phyloP scores from a whole-genome alignment of 1,140 invertebrate species.

The Stenopsyche tienmushanensis region DNA sequence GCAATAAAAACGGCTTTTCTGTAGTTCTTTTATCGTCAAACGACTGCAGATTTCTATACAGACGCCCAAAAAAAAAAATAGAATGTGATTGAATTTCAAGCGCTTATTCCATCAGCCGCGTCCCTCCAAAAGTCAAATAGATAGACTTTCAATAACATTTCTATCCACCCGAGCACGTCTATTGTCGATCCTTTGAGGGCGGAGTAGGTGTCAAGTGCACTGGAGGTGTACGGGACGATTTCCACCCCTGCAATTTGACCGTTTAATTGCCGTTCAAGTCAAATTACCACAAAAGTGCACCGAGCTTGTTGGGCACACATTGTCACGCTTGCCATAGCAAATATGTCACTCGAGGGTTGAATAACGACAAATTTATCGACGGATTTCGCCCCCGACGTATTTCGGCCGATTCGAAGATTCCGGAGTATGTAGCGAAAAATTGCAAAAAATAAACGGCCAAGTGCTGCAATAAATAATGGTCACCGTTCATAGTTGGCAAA shows the following conservation, averaged over 20 bases:
- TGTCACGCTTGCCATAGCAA: neutral
- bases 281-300: neutral
- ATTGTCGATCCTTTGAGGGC: constrained; percentile 1
- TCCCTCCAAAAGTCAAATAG: constrained; percentile 2
- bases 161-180: neutral
- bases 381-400: too few relatives aligned
- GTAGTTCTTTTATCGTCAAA: too few relatives aligned
- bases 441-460: neutral
- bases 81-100: too few relatives aligned
- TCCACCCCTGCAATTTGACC: constrained; percentile 25
- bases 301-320: neutral
- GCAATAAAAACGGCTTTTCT: too few relatives aligned
- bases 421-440: neutral
- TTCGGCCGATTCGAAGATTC: neutral
- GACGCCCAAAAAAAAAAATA: too few relatives aligned
- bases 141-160: neutral
- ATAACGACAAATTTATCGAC: neutral
- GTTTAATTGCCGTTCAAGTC: constrained; percentile 15
- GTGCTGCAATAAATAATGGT: neutral
- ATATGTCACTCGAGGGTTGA: neutral
- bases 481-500: neutral
- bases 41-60: too few relatives aligned
- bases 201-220: constrained; percentile 21
- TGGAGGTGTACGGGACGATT: neutral
- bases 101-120: too few relatives aligned